Evolutionary conservation across 2,797 vertebrate species (phyloP).

Genomic region (Syngnathus acus): DNA sequence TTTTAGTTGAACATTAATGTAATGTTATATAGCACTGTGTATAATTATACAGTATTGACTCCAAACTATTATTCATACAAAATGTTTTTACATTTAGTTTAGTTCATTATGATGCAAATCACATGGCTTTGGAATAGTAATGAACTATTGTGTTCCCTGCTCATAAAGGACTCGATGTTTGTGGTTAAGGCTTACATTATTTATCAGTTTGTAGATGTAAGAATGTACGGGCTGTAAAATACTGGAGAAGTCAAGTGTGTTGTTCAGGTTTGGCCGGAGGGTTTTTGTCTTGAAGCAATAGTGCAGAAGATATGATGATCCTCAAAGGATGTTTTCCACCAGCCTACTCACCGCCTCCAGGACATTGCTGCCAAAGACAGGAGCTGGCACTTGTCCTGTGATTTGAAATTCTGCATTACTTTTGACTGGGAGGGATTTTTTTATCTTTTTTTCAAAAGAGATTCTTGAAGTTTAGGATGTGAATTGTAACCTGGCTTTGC

Average conservation of each 20-base stretch:
- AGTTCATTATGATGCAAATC: background rate
- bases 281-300: constrained; percentile 36
- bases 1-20: background rate
- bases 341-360: constrained; percentile 51
- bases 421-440: constrained; percentile 27
- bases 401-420: constrained; percentile 36
- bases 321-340: constrained; percentile 51
- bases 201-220: constrained; percentile 16
- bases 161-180: background rate
- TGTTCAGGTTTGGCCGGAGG: constrained; percentile 40
- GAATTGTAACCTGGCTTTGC: constrained; percentile 4
- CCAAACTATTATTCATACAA: background rate
- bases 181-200: constrained; percentile 1
- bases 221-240: constrained; percentile 26
- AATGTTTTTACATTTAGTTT: background rate
- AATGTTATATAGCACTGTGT: background rate
- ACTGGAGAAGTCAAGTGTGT: constrained; percentile 21
- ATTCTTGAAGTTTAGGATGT: constrained; percentile 15
- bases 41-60: background rate
- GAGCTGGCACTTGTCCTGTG: constrained; percentile 35
- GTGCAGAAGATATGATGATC: constrained; percentile 43
- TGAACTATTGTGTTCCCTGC: background rate
- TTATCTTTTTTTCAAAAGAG: constrained; percentile 26
- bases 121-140: background rate
- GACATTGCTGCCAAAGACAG: constrained; percentile 39